phyloP scores from a whole-genome alignment of 1,140 invertebrate species.

The Achroia grisella region DNA sequence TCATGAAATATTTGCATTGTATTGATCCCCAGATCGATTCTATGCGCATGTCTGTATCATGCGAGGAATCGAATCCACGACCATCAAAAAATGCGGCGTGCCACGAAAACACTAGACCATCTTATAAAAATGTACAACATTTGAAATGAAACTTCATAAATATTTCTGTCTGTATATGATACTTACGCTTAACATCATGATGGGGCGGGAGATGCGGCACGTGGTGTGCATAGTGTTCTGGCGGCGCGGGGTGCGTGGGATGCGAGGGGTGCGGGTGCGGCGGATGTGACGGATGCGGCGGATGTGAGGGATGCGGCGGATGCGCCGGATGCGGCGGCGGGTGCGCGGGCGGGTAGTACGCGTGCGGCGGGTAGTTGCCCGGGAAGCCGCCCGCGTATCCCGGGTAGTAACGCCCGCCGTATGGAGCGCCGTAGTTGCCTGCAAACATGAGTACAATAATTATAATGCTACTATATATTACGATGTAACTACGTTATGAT shows the following conservation, averaged over 20 bases:
- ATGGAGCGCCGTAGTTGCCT: conserved; percentile 36
- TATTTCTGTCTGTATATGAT: too few species aligned
- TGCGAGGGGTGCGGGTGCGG: conserved; percentile 3
- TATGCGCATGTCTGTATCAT: too few species aligned
- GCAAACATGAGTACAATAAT: not conserved
- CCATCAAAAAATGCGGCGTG: too few species aligned
- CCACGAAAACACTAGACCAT: too few species aligned
- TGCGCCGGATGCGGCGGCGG: conserved; percentile 18
- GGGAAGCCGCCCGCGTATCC: conserved; percentile 44
- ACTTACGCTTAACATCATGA: conserved; percentile 37
- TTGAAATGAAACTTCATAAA: too few species aligned
- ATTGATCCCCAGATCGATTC: too few species aligned
- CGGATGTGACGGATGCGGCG: conserved; percentile 1
- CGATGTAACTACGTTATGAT: not conserved
- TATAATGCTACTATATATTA: not conserved
- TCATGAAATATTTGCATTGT: too few species aligned
- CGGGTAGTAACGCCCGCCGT: conserved; percentile 45
- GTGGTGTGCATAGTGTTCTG: not conserved
- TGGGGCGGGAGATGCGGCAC: conserved; percentile 7
- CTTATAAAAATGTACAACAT: too few species aligned
- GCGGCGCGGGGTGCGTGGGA: conserved; percentile 4
- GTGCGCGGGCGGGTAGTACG: conserved; percentile 21
- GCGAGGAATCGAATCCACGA: too few species aligned
- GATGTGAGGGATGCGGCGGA: conserved; percentile 20
- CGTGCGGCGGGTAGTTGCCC: conserved; percentile 26